Conservation (phyloP, 2,113 vertebrate species). For the Pica pica region DNA sequence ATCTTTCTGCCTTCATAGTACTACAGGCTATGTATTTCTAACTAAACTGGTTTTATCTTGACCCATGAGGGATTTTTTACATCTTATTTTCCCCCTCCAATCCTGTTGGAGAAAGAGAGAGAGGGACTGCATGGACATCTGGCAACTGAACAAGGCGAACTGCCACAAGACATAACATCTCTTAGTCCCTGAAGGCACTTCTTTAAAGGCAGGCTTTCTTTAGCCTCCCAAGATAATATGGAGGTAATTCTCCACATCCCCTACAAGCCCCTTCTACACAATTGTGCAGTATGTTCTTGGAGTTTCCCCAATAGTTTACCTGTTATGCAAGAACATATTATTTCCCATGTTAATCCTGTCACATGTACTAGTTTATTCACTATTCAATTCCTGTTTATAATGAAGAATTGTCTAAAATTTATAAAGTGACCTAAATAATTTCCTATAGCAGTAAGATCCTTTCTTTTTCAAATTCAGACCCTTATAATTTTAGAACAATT, state of each 20-base stretch:
- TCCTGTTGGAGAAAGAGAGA: neutral
- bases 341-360: neutral
- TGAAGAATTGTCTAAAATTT: neutral
- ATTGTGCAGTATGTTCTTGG: neutral
- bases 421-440: neutral
- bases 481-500: neutral
- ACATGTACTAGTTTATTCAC: neutral
- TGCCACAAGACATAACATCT: neutral
- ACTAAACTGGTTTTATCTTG: neutral
- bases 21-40: neutral
- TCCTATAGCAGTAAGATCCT: neutral
- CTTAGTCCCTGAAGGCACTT: neutral
- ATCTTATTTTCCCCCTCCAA: neutral
- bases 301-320: neutral
- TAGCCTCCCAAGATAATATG: neutral
- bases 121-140: accelerated
- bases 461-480: neutral
- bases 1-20: neutral
- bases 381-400: neutral
- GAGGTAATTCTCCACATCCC: neutral
- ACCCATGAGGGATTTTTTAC: neutral
- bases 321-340: neutral
- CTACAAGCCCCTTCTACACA: neutral
- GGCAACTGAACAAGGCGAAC: neutral
- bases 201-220: neutral